Conservation (phyloP, 2,113 vertebrate species). For the Rhynchomys soricoides region DNA sequence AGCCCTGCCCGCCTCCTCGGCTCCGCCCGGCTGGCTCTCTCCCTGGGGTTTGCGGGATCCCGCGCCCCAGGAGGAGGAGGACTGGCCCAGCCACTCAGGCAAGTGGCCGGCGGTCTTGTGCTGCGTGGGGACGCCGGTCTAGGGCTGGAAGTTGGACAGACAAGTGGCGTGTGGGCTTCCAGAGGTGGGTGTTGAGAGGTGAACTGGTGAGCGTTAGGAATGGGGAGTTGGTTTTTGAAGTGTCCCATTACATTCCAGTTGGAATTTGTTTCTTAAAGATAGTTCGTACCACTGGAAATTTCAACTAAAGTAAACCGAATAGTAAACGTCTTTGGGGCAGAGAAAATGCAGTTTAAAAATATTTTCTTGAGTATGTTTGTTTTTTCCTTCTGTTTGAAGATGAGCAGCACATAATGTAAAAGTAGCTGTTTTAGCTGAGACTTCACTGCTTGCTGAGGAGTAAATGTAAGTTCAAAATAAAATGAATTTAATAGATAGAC, state of each 20-base stretch:
- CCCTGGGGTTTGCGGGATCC: not conserved
- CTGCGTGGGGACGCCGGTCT: not conserved
- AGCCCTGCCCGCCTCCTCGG: not conserved
- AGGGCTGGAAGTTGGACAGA: conserved; percentile 43
- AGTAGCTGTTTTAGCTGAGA: not conserved
- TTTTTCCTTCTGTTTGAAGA: conserved; percentile 38
- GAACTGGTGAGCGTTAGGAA: conserved; percentile 61
- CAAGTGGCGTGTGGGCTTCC: conserved; percentile 1
- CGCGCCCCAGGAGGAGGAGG: conserved; percentile 61
- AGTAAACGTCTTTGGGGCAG: conserved; percentile 52
- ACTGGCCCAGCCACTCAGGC: conserved; percentile 77
- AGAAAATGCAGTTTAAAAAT: not conserved
- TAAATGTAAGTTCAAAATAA: conserved; percentile 48
- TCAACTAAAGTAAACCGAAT: not conserved
- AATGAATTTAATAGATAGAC: conserved; percentile 4
- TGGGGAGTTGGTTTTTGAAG: not conserved
- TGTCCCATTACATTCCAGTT: conserved; percentile 26
- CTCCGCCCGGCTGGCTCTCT: not conserved
- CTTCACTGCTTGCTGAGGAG: conserved; percentile 18
- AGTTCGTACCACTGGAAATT: not conserved
- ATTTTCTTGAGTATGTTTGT: not conserved
- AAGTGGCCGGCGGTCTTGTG: conserved; percentile 81
- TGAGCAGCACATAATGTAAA: conserved; percentile 10
- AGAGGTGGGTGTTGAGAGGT: not conserved
- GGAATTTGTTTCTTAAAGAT: not conserved